Evolutionary conservation across 1,140 invertebrate genomes (phyloP).

Genomic region (Zaprionus taronus): DNA sequence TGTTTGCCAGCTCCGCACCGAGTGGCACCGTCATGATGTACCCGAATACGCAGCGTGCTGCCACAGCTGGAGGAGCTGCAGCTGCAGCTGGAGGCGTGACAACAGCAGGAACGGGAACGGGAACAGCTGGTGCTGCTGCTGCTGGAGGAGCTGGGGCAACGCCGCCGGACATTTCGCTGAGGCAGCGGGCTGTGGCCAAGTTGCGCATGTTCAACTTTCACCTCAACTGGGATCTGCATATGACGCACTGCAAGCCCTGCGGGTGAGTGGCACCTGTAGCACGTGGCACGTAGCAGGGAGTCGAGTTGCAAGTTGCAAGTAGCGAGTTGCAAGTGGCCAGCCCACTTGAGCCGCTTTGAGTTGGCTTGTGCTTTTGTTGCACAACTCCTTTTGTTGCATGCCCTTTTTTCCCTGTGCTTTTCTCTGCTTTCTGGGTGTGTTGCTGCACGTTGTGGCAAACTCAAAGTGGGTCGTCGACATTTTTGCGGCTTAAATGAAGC

Average conservation of each 20-base stretch:
- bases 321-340: constrained; percentile 61
- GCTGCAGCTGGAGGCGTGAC: too few relatives aligned
- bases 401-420: constrained; percentile 7
- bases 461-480: constrained; percentile 64
- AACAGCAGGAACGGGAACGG: not conserved
- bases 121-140: constrained; percentile 7
- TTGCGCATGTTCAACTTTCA: constrained; percentile 84
- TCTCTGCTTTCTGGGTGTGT: constrained; percentile 6
- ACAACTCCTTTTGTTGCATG: constrained; percentile 36
- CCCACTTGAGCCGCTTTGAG: constrained; percentile 64
- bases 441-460: constrained; percentile 27
- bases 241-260: constrained; percentile 84
- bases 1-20: constrained; percentile 77
- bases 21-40: constrained; percentile 84
- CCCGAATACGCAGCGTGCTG: constrained; percentile 61
- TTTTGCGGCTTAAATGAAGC: constrained; percentile 49
- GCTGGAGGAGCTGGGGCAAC: constrained; percentile 8
- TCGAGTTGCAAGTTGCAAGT: constrained; percentile 37
- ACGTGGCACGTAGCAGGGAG: constrained; percentile 29
- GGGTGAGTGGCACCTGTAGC: constrained; percentile 67
- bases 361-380: constrained; percentile 68
- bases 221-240: constrained; percentile 84
- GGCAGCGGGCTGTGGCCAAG: constrained; percentile 83
- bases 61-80: not conserved
- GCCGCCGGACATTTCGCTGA: constrained; percentile 78